Base-by-base conservation (phyloP, 1,140 invertebrate species). In the Lasaia peninsularis region DNA sequence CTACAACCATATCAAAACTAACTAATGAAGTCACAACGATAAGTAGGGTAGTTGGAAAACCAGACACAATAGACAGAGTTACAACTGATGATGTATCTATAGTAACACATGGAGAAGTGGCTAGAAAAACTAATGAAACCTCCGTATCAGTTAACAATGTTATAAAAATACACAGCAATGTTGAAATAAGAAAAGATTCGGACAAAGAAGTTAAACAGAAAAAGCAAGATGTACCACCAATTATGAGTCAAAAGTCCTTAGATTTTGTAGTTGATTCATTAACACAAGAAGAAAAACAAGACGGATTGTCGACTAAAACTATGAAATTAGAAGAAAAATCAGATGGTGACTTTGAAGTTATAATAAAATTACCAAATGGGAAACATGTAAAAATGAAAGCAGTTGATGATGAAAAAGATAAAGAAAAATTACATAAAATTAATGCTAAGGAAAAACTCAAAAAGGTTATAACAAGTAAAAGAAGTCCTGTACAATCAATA, bases 1-100 rank as follows among this genome's bases (percentile, higher is more conserved):
- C 80, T 0, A 86, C 81, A 37, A 86, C 80, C 10, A 86, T 88
- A 64, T 85, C 85, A 7, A 88, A 86, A 71, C 34, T 86, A 5
- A 88, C 82, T 4, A 86, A 88, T n/a, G 78, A 86, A 64, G 82
- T 88, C 0, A 88, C 81, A 3, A 85, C 79, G 0, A 86, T 84
- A 2, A 86, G 82, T 56, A 65, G 85, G 32, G 65, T 86, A 0
- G 79, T 88, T 0, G 71, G 75, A 0, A 86, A 83, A 60, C 68
- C 65, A 11, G 81, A 84, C 21, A 63, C 67, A 7, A 34, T 67
- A 7, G 75, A 78, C 31, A 75, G 66, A 69, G 72, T 71, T 0
- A 73, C 60, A 16, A 77, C 62, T 0, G 65, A 74, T 18, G 67
- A 74, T 48, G 69, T 73, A 0, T 72, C 69, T 2, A 67, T 73